Base-by-base conservation (phyloP, 2,888 invertebrate genomes). In the Diloba caeruleocephala region DNA sequence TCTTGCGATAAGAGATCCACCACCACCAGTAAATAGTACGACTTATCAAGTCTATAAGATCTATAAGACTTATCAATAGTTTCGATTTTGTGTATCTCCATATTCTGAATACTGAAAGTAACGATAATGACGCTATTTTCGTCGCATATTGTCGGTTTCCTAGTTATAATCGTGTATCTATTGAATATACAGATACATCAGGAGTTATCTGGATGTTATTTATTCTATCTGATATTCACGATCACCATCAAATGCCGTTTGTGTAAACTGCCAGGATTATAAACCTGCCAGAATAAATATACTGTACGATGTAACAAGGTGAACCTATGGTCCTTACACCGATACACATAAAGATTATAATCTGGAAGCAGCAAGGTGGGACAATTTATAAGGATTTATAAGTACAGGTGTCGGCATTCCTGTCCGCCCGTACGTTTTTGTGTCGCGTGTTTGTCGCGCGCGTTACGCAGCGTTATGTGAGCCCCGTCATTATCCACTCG, bases 381-480 rank as follows among this genome's bases (percentile, higher is more conserved):
- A 12, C 36, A 31, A 33, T 34, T 49, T 63, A 52, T 48, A 62
- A 48, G 63, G 68, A 62, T 52, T 58, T 65, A 54, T 58, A 74
- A 64, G 75, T 68, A 59, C 81, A 78, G 73, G 76, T 80, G 77
- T 81, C 70, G 68, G 57, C 72, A 76, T 76, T 74, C 71, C 53
- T 65, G 44, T 37, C 55, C 51, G 64, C 69, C 45, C 39, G 55
- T 59, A 45, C 28, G 55, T 58, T 58, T 55, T 55, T 50, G 38
- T 61, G 42, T 44, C 26, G 33, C 28, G 21, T 17, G 36, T 41
- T 15, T 13, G 17, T 36, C 19, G 37, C 33, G 32, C 31, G 12
- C 4, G 23, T 23, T 1, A n/a, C 31, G 31, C 23, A 8, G 17
- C 10, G 17, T n/a, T 17, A 17, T 25, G 19, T 19, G 15, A 15